These are phyloP conservation scores for Ancistrus triradiatus DNA, from an alignment of 2,113 vertebrate species.

Conservation along the genomic window DNA sequence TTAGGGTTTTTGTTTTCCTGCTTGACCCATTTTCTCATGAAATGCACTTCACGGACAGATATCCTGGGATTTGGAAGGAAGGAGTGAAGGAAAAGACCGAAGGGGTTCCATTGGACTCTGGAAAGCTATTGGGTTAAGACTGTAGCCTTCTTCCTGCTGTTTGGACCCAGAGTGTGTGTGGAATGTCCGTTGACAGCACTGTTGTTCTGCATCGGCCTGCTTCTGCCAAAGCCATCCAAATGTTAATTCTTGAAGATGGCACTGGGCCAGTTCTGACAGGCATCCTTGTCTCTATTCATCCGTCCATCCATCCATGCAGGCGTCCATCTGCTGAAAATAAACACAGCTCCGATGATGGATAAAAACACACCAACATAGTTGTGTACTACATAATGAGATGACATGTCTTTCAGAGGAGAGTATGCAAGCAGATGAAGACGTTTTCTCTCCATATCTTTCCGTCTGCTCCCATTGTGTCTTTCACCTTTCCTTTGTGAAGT, in stretches of 20 bases:
- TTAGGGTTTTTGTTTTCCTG: too few relatives aligned
- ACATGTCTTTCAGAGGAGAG: neutral
- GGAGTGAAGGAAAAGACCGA: conserved; percentile 24
- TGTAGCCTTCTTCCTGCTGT: conserved; percentile 39
- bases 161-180: conserved; percentile 56
- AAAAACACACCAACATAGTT: neutral
- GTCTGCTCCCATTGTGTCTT: conserved; percentile 39
- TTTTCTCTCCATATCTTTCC: conserved; percentile 29
- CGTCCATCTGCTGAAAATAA: neutral
- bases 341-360: neutral
- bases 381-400: conserved; percentile 2
- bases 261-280: conserved; percentile 16
- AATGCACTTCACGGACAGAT: too few relatives aligned
- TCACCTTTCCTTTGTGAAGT: conserved; percentile 45
- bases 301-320: neutral
- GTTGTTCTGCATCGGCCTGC: conserved; percentile 58
- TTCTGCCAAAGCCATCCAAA: conserved; percentile 17
- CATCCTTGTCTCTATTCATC: neutral
- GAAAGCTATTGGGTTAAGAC: conserved; percentile 49
- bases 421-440: conserved; percentile 32
- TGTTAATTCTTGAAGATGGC: conserved; percentile 12
- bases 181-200: conserved; percentile 68
- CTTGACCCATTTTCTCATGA: too few relatives aligned
- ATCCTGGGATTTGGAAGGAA: too few relatives aligned
- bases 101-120: conserved; percentile 37